Conservation (phyloP, 1,140 invertebrate species). For the Microvelia longipes region DNA sequence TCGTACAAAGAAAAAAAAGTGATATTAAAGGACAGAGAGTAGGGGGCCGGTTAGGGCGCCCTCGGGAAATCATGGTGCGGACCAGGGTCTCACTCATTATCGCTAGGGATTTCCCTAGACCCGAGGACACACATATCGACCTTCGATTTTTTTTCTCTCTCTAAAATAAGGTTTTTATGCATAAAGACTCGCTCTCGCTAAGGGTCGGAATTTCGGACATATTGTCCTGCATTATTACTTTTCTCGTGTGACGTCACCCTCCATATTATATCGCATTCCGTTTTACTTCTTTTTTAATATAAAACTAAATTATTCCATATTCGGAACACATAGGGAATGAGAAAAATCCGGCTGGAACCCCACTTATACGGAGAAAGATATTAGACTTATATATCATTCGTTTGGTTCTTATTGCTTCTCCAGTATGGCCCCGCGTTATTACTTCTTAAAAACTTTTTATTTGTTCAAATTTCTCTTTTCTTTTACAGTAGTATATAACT, state of each 20-base stretch:
- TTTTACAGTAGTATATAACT: too few species aligned
- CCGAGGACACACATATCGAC: background rate
- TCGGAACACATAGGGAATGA: background rate
- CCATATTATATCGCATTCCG: background rate
- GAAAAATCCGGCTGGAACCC: background rate
- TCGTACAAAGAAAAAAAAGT: background rate
- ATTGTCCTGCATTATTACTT: conserved; percentile 6
- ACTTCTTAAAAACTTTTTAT: too few species aligned
- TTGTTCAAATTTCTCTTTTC: too few species aligned
- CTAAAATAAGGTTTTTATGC: conserved; percentile 6
- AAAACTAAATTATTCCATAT: background rate
- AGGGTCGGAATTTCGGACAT: conserved; percentile 4
- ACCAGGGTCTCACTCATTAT: background rate
- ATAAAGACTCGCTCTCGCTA: background rate
- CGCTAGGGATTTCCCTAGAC: conserved; percentile 2
- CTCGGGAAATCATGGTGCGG: conserved; percentile 1
- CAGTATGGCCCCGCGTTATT: too few species aligned
- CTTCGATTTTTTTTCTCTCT: background rate
- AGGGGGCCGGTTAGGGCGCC: background rate
- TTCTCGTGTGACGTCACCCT: background rate
- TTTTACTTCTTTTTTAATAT: background rate
- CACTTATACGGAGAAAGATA: background rate
- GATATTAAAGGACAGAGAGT: background rate
- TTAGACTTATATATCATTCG: background rate
- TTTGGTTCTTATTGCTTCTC: too few species aligned